These are phyloP conservation scores for Drosophila picticornis DNA, from an alignment of 2,888 invertebrate genomes.

Conservation along the genomic window DNA sequence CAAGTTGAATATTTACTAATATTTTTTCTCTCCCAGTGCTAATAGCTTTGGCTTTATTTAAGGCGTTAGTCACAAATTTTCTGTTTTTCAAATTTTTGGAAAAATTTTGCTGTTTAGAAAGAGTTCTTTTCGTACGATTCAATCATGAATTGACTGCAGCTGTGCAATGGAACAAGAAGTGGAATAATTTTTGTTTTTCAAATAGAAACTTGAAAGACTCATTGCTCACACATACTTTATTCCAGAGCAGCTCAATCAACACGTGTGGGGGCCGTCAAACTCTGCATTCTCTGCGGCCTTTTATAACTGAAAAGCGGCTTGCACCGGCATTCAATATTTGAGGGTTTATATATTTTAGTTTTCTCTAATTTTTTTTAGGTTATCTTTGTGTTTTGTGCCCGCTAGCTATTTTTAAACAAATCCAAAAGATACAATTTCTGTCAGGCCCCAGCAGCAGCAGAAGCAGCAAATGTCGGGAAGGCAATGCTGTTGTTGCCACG, in stretches of 20 bases:
- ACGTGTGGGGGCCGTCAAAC: slow-evolving; percentile 15
- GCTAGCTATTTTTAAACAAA: slow-evolving; percentile 65
- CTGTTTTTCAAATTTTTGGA: background rate
- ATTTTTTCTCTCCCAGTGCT: background rate
- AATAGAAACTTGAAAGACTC: slow-evolving; percentile 9
- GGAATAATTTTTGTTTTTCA: background rate
- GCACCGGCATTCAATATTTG: slow-evolving; percentile 19
- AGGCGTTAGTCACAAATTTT: background rate
- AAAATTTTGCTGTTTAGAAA: background rate
- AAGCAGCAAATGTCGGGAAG: slow-evolving; percentile 23
- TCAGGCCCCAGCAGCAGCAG: slow-evolving; percentile 37
- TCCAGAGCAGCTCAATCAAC: slow-evolving; percentile 35
- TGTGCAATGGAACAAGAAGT: background rate
- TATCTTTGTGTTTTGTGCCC: slow-evolving; percentile 26
- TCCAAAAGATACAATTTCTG: slow-evolving; percentile 62
- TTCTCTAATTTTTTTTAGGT: background rate
- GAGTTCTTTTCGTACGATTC: background rate
- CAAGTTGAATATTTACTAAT: background rate
- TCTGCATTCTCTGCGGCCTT: slow-evolving; percentile 6
- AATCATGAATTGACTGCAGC: background rate
- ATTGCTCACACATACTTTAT: slow-evolving; percentile 8
- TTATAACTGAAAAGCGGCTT: slow-evolving; percentile 29
- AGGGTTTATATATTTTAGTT: slow-evolving; percentile 18
- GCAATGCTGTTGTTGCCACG: slow-evolving; percentile 46
- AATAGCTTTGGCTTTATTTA: background rate